Evolutionary conservation across 2,113 vertebrate species (phyloP).

Genomic region (Chrysemys picta): DNA sequence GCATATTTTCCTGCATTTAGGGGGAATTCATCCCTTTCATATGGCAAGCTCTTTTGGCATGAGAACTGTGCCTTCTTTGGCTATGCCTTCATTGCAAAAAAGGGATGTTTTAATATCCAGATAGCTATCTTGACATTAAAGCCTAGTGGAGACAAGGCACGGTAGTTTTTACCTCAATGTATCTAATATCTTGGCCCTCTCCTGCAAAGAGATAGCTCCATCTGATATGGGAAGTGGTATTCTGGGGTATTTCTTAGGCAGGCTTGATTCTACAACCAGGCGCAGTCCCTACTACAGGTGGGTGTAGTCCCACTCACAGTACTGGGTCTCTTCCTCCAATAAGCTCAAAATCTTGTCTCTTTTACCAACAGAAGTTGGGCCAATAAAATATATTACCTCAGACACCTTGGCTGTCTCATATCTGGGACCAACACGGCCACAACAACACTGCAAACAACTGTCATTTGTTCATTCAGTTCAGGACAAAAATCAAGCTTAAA

Average conservation of each 20-base stretch:
- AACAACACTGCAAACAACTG: not conserved
- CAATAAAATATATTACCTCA: not conserved
- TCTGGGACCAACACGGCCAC: not conserved
- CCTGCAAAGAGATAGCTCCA: not conserved
- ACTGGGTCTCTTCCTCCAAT: not conserved
- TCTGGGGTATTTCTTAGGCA: not conserved
- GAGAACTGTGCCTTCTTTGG: not conserved
- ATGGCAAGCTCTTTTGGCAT: not conserved
- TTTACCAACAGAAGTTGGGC: not conserved
- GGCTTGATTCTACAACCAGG: not conserved
- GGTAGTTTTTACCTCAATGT: not conserved
- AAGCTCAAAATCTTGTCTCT: not conserved
- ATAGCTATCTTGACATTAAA: not conserved
- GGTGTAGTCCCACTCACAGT: not conserved
- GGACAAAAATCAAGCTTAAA: not conserved
- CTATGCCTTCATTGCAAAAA: not conserved
- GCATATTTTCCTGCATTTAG: not conserved
- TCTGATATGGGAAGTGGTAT: not conserved
- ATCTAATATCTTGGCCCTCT: not conserved
- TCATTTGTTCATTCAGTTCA: not conserved
- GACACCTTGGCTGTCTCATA: not conserved
- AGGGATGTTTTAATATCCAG: not conserved
- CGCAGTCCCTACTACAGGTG: rapidly evolving
- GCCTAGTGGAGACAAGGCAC: not conserved
- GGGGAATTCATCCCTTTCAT: not conserved